Evolutionary conservation across 2,797 vertebrate genomes (phyloP).

Genomic region (Masticophis lateralis): DNA sequence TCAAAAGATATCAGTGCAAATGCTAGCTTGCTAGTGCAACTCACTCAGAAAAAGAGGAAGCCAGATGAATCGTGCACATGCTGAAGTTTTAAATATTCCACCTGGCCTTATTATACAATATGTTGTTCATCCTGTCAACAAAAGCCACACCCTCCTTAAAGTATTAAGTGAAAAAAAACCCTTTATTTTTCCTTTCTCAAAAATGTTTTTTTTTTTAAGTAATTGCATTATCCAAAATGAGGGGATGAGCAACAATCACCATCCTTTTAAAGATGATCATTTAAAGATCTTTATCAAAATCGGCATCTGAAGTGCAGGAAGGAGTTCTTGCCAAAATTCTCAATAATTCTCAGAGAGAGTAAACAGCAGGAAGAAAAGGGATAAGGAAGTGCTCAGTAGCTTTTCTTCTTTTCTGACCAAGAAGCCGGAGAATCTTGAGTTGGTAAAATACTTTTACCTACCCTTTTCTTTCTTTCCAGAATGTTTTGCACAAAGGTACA

Average conservation of each 20-base stretch:
- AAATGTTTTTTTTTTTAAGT: not conserved
- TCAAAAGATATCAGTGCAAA: not conserved
- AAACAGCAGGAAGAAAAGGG: too few relatives aligned
- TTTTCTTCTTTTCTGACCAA: not conserved
- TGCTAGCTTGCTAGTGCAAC: not conserved
- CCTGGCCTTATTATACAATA: not conserved
- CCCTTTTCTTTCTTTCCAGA: not conserved
- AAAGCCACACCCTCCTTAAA: accelerated
- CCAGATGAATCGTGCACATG: not conserved
- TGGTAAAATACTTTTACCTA: not conserved
- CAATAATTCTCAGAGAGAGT: not conserved
- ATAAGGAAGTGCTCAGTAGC: not conserved
- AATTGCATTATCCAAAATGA: not conserved
- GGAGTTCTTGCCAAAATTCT: not conserved
- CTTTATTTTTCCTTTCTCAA: not conserved
- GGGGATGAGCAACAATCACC: accelerated
- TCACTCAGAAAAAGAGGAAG: not conserved
- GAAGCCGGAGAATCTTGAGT: not conserved
- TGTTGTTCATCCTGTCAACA: not conserved
- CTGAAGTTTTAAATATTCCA: not conserved
- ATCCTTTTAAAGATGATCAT: accelerated
- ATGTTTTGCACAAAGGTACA: not conserved
- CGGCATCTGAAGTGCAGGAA: not conserved
- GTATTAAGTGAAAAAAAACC: accelerated
- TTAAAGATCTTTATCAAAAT: not conserved